Percentiles rank a stretch among this genome's conserved stretches.
These are phyloP conservation scores for Drosophila athabasca DNA, from an alignment of 1,140 invertebrate species.

Conservation along the genomic window DNA sequence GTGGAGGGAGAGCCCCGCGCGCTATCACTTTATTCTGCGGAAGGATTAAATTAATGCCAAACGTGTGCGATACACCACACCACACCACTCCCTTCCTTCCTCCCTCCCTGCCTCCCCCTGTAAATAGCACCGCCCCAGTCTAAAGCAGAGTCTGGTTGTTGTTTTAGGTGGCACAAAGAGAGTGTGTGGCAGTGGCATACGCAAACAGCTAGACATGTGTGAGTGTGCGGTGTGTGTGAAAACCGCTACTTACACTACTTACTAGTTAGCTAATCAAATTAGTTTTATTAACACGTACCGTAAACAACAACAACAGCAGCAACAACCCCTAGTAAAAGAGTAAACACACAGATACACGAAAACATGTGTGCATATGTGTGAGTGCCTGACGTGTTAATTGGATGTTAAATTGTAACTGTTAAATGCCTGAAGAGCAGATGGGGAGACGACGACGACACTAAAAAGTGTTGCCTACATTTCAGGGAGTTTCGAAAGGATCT, in stretches of 20 bases:
- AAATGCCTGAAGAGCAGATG: conserved; percentile 38
- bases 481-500: not conserved
- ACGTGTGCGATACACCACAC: conserved; percentile 47
- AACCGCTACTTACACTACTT: conserved; percentile 77
- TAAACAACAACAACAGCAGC: conserved; percentile 14
- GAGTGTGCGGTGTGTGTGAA: conserved; percentile 25
- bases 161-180: conserved; percentile 64
- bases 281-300: conserved; percentile 80
- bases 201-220: conserved; percentile 60
- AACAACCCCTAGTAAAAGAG: conserved; percentile 51
- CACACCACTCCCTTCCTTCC: not conserved
- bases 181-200: conserved; percentile 33
- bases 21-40: conserved; percentile 83
- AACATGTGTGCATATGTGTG: conserved; percentile 10
- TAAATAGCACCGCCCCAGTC: conserved; percentile 8
- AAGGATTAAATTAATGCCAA: conserved; percentile 83
- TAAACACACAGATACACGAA: conserved; percentile 25
- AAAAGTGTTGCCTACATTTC: conserved; percentile 53
- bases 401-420: conserved; percentile 71
- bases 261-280: conserved; percentile 75
- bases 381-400: conserved; percentile 69
- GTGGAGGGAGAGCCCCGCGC: conserved; percentile 8
- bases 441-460: not conserved
- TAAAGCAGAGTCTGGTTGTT: conserved; percentile 49
- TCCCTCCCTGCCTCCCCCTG: not conserved